Conservation (phyloP, 2,797 vertebrate genomes). For the Acanthiza pusilla region DNA sequence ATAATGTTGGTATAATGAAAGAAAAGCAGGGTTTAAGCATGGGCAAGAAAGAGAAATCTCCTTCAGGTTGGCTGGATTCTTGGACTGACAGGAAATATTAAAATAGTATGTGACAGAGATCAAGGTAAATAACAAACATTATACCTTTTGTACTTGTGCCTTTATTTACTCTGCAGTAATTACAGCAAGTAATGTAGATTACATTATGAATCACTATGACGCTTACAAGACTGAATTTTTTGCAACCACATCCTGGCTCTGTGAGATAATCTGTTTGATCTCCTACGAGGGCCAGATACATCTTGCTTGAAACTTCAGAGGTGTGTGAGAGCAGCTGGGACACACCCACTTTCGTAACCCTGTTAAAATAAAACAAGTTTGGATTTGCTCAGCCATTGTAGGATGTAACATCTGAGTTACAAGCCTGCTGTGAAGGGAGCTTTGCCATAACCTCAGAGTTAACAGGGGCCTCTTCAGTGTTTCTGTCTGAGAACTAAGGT, state of each 20-base stretch:
- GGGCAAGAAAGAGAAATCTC: background rate
- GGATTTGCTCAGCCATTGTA: conserved; percentile 60
- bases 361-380: conserved; percentile 51
- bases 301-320: conserved; percentile 50
- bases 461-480: background rate
- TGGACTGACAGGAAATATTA: background rate
- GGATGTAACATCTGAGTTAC: conserved; percentile 27
- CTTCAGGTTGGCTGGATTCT: background rate
- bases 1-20: conserved; percentile 1
- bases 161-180: conserved; percentile 57
- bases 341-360: conserved; percentile 25
- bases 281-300: conserved; percentile 12
- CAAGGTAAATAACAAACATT: conserved; percentile 32
- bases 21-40: background rate
- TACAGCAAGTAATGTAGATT: conserved; percentile 19
- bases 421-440: background rate
- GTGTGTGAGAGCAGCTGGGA: background rate
- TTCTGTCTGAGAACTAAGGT: background rate
- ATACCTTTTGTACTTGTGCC: conserved; percentile 35
- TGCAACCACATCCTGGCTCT: conserved; percentile 47
- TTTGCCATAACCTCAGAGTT: conserved; percentile 32
- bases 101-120: background rate
- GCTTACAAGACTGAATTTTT: conserved; percentile 36
- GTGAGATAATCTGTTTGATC: conserved; percentile 46
- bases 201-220: conserved; percentile 36